phyloP scores from a whole-genome alignment of 2,797 vertebrate species.

The Aphelocoma californica region DNA sequence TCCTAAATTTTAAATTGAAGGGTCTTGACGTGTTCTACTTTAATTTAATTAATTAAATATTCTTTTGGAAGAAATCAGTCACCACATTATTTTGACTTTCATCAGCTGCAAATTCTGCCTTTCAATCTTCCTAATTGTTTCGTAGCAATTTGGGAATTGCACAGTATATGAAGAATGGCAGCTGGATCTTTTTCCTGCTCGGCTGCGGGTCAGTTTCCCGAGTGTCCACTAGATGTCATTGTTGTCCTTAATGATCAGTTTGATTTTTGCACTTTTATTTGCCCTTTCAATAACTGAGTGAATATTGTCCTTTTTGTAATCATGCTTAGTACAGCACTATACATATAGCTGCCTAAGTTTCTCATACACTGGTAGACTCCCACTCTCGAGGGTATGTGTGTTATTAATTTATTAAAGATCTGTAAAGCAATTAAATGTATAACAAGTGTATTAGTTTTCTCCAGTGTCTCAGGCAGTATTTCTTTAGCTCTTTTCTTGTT shows the following conservation, averaged over 20 bases:
- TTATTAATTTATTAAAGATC: not conserved
- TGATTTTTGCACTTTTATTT: not conserved
- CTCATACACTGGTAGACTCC: not conserved
- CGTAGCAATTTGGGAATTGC: rapidly evolving
- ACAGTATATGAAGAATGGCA: rapidly evolving
- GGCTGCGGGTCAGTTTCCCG: not conserved
- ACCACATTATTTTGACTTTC: not conserved
- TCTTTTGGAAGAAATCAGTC: not conserved
- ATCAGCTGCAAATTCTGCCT: not conserved
- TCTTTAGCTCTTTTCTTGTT: not conserved
- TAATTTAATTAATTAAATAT: not conserved
- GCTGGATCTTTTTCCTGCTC: not conserved
- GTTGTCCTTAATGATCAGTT: conserved; percentile 47
- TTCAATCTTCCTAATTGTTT: not conserved
- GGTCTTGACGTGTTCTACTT: not conserved
- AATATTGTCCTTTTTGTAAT: not conserved
- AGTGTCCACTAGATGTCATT: conserved; percentile 75
- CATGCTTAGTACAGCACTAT: not conserved
- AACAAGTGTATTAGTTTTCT: not conserved
- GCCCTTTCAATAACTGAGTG: not conserved
- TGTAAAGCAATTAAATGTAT: not conserved
- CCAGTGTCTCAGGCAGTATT: not conserved
- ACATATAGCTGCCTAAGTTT: not conserved
- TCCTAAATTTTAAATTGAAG: not conserved
- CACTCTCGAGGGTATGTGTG: not conserved